phyloP scores from a whole-genome alignment of 2,888 invertebrate species.

The Celastrina argiolus region DNA sequence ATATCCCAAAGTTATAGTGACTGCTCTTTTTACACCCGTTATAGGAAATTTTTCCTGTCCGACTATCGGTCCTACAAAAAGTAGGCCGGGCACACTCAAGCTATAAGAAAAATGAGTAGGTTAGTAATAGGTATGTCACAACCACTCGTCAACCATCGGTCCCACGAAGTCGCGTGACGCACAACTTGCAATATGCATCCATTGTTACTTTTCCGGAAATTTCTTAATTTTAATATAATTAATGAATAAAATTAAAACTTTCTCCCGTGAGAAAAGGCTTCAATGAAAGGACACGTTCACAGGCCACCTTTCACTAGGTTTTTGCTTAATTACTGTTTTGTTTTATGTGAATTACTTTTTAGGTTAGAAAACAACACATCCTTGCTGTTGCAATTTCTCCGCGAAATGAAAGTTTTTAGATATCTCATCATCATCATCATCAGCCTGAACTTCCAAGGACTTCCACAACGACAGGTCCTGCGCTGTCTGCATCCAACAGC shows the following conservation, averaged over 20 bases:
- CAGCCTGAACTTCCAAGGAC: no score
- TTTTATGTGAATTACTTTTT: conserved; percentile 6
- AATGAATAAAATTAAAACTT: conserved; percentile 20
- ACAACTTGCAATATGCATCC: not conserved
- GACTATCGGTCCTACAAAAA: no score
- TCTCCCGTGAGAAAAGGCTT: conserved; percentile 14
- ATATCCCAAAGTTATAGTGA: no score
- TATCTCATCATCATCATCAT: no score
- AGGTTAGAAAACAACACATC: not conserved
- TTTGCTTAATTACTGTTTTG: not conserved
- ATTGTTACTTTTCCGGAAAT: conserved; percentile 4
- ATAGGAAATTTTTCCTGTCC: no score
- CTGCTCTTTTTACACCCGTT: no score
- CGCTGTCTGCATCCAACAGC: no score
- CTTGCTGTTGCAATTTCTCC: not conserved
- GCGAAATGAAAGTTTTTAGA: no score
- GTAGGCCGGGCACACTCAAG: no score
- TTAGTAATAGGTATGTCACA: conserved; percentile 21
- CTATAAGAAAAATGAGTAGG: no score
- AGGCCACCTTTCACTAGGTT: not conserved
- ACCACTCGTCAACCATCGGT: not conserved
- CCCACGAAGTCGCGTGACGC: conserved; percentile 1
- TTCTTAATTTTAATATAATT: conserved; percentile 3
- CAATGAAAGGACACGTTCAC: not conserved
- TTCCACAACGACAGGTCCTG: no score